Evolutionary conservation across 2,113 vertebrate genomes (phyloP).

Genomic region (Amblyopsis rosae): DNA sequence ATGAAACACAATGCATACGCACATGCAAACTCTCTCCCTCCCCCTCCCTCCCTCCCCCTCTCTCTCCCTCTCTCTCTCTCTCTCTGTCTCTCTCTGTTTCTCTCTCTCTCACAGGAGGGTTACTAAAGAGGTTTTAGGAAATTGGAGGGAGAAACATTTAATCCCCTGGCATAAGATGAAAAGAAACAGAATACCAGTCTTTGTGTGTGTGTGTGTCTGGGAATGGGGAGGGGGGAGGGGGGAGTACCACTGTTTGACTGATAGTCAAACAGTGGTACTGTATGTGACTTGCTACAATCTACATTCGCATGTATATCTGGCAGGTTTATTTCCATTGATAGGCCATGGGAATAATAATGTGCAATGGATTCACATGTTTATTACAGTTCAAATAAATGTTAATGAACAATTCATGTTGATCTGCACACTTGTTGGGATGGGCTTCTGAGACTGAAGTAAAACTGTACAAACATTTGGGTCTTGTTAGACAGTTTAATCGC

Average conservation of each 20-base stretch:
- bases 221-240: slow-evolving; percentile 8
- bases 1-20: no score
- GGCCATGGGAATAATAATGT: not conserved
- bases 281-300: not conserved
- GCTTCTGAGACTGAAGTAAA: not conserved
- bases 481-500: not conserved
- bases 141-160: not conserved
- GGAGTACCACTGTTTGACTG: slow-evolving; percentile 2
- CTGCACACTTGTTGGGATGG: no score
- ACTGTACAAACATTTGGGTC: not conserved
- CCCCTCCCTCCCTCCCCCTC: no score
- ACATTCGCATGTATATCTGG: not conserved
- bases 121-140: no score
- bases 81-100: no score
- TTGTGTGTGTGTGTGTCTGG: slow-evolving; percentile 7
- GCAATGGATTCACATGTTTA: not conserved
- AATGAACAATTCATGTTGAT: not conserved
- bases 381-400: not conserved
- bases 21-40: no score
- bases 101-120: no score
- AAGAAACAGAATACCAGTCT: slow-evolving; percentile 27
- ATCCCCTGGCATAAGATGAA: slow-evolving; percentile 17
- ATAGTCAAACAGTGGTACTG: slow-evolving; percentile 4
- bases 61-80: no score
- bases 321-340: not conserved